A percentile compares a stretch with the other conserved stretches of the same genome.
phyloP scores from a whole-genome alignment of 1,140 invertebrate species.

The Druon quercuslanigerum region DNA sequence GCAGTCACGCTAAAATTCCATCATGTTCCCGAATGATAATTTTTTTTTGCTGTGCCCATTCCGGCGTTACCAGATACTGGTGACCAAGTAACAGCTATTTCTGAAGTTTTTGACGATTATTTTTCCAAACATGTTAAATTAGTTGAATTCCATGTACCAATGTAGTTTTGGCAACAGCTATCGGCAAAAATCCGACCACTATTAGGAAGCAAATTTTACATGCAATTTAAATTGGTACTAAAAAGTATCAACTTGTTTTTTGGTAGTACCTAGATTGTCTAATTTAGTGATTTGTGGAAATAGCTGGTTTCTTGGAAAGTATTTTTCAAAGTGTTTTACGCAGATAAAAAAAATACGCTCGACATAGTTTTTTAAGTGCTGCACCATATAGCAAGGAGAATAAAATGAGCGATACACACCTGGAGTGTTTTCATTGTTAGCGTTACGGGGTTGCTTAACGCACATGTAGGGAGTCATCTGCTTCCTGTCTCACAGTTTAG shows the following conservation, averaged over 20 bases:
- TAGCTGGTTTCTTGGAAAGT: background rate
- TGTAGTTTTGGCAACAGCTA: background rate
- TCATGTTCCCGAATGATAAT: background rate
- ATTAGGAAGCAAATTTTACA: background rate
- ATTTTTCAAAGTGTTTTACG: too few relatives aligned
- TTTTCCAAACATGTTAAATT: background rate
- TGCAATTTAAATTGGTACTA: background rate
- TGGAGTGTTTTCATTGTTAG: too few relatives aligned
- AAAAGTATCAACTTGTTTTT: background rate
- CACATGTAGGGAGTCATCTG: too few relatives aligned
- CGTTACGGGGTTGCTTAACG: too few relatives aligned
- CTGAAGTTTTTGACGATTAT: conserved; percentile 15
- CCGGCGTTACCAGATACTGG: conserved; percentile 25
- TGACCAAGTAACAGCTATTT: conserved; percentile 18
- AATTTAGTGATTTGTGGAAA: background rate
- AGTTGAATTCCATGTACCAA: conserved; percentile 3
- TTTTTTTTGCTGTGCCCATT: background rate
- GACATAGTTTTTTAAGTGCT: too few relatives aligned
- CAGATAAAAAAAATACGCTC: too few relatives aligned
- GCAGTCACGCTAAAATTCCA: too few relatives aligned
- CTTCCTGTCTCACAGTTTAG: too few relatives aligned
- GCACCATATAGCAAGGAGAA: too few relatives aligned
- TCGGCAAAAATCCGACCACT: background rate
- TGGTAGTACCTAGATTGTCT: background rate
- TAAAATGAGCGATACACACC: too few relatives aligned